These are phyloP conservation scores for Chymomyza caudatula DNA, from an alignment of 2,888 invertebrate genomes.

Conservation along the genomic window DNA sequence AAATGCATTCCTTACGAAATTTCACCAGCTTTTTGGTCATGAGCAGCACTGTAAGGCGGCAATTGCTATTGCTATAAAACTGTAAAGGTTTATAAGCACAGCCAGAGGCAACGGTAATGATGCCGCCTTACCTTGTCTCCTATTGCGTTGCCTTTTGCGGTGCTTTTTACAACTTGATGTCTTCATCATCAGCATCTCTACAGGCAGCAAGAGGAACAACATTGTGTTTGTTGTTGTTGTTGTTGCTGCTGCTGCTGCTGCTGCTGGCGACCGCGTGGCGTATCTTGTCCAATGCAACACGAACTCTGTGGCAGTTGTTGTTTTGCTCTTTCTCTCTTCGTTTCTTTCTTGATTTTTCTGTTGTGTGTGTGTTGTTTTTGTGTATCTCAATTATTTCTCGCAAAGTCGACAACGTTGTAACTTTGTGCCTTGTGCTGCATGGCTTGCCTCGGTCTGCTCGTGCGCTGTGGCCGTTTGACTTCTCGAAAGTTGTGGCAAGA, in stretches of 20 bases:
- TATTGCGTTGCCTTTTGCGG: conserved; percentile 16
- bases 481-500: conserved; percentile 50
- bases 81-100: conserved; percentile 25
- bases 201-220: conserved; percentile 6
- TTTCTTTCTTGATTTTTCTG: not conserved
- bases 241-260: no score
- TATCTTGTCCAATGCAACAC: conserved; percentile 28
- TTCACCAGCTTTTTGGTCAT: conserved; percentile 46
- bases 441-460: conserved; percentile 27
- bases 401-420: conserved; percentile 33
- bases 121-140: conserved; percentile 16
- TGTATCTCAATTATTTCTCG: conserved; percentile 68
- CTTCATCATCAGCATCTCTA: conserved; percentile 61
- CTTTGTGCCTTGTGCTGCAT: conserved; percentile 36
- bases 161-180: conserved; percentile 72
- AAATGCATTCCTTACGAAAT: conserved; percentile 27
- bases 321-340: conserved; percentile 5
- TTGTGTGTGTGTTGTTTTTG: conserved; percentile 17
- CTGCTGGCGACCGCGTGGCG: conserved; percentile 30
- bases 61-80: conserved; percentile 39
- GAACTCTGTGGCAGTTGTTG: conserved; percentile 22
- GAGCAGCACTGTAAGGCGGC: conserved; percentile 3
- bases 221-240: conserved; percentile 14
- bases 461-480: conserved; percentile 30
- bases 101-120: conserved; percentile 3